These are phyloP conservation scores for Dendroctonus valens DNA, from an alignment of 1,140 invertebrate genomes.

Conservation along the genomic window DNA sequence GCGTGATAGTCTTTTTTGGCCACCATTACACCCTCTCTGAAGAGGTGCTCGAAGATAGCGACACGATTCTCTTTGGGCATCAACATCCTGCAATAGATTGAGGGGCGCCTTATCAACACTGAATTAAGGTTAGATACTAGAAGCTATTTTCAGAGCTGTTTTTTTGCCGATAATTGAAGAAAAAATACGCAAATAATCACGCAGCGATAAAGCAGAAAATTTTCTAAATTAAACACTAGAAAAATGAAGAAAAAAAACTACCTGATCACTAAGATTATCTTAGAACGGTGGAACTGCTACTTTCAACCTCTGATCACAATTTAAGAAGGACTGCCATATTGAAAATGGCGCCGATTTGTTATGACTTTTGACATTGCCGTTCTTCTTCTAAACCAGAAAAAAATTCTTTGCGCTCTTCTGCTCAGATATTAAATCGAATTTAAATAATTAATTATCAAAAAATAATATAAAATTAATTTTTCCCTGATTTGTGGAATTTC, in stretches of 20 bases:
- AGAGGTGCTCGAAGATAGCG: conserved; percentile 96
- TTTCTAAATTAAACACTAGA: too few relatives aligned
- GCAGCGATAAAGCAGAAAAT: not conserved
- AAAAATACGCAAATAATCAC: not conserved
- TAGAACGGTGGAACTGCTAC: not conserved
- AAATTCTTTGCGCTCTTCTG: too few relatives aligned
- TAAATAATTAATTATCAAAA: too few relatives aligned
- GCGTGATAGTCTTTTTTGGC: conserved; percentile 96
- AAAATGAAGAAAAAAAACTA: not conserved
- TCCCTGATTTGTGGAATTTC: too few relatives aligned
- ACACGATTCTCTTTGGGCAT: conserved; percentile 98
- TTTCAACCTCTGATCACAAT: too few relatives aligned
- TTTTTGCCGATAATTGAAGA: not conserved
- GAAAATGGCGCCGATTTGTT: too few relatives aligned
- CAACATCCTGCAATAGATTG: conserved; percentile 80
- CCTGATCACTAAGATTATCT: not conserved
- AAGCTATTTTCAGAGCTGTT: not conserved
- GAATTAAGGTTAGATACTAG: not conserved
- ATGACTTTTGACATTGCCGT: too few relatives aligned
- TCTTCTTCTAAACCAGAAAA: too few relatives aligned
- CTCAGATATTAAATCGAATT: too few relatives aligned
- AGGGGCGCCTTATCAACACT: not conserved
- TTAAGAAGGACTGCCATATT: too few relatives aligned
- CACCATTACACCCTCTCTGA: conserved; percentile 97
- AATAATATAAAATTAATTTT: too few relatives aligned